Evolutionary conservation across 2,113 vertebrate genomes (phyloP).

Genomic region (Peucedramus taeniatus): DNA sequence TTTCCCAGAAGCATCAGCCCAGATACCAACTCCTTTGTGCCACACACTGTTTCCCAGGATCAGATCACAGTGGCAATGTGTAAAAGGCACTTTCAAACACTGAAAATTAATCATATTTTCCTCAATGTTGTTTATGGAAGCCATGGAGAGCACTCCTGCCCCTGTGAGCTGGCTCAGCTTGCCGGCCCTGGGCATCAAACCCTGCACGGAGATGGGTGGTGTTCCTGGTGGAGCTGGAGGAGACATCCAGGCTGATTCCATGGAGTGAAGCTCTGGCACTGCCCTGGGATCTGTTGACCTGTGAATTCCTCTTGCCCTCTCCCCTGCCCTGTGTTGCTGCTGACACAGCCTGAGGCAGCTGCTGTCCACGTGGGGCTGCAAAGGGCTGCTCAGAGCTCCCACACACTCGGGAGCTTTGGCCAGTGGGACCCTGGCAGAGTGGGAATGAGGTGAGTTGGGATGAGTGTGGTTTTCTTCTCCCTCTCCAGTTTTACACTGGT

Average conservation of each 20-base stretch:
- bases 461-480: not conserved
- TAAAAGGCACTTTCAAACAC: not conserved
- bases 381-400: not conserved
- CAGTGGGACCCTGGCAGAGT: not conserved
- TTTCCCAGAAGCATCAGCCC: slow-evolving; percentile 52
- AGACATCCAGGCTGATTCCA: not conserved
- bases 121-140: not conserved
- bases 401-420: not conserved
- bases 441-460: not conserved
- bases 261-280: not conserved
- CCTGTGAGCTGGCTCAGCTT: not conserved
- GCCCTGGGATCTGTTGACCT: not conserved
- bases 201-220: accelerated
- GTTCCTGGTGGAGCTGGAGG: not conserved
- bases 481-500: not conserved
- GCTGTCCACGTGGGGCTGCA: not conserved
- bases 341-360: accelerated
- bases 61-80: not conserved
- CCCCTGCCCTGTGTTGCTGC: not conserved
- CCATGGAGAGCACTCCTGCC: not conserved
- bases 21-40: slow-evolving; percentile 7
- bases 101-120: slow-evolving; percentile 40
- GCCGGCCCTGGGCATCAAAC: accelerated
- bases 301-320: not conserved
- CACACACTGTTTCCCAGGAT: slow-evolving; percentile 47